Evolutionary conservation across 2,797 vertebrate genomes (phyloP).

Genomic region (Avahi laniger): DNA sequence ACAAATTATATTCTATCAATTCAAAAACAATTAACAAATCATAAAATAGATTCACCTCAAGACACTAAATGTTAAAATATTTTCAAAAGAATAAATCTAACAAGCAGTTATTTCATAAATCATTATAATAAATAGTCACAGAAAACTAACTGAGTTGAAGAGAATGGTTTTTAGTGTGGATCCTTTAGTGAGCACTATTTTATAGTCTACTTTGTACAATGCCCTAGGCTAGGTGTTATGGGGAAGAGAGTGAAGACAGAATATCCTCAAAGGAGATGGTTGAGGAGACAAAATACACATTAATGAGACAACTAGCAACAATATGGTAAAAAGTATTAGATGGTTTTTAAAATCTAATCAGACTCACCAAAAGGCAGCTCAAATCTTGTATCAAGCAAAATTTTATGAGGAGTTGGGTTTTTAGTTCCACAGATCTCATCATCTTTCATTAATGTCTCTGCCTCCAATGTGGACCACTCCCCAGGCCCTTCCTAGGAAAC

Average conservation of each 20-base stretch:
- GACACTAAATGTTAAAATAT: slow-evolving; percentile 34
- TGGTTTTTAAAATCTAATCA: slow-evolving; percentile 25
- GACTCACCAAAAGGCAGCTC: slow-evolving; percentile 96
- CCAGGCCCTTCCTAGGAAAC: slow-evolving; percentile 93
- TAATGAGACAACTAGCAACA: slow-evolving; percentile 11
- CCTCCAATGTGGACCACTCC: slow-evolving; percentile 93
- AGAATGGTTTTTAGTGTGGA: background rate
- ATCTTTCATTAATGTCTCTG: slow-evolving; percentile 96
- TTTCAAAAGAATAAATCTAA: slow-evolving; percentile 57
- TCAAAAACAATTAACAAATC: background rate
- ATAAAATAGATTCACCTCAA: background rate
- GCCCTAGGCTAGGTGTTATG: background rate
- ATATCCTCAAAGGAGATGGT: background rate
- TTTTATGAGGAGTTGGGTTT: slow-evolving; percentile 93
- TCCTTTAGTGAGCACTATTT: slow-evolving; percentile 21
- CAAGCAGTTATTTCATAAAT: slow-evolving; percentile 28
- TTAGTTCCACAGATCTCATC: slow-evolving; percentile 98
- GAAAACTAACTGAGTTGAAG: slow-evolving; percentile 9
- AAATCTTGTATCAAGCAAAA: slow-evolving; percentile 96
- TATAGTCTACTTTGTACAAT: background rate
- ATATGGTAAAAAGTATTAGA: background rate
- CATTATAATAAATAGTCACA: slow-evolving; percentile 16
- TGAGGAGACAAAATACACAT: slow-evolving; percentile 5
- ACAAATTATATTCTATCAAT: background rate
- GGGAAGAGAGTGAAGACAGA: background rate